Base-by-base conservation (phyloP, 2,888 invertebrate species). In the Nomada ferruginata region DNA sequence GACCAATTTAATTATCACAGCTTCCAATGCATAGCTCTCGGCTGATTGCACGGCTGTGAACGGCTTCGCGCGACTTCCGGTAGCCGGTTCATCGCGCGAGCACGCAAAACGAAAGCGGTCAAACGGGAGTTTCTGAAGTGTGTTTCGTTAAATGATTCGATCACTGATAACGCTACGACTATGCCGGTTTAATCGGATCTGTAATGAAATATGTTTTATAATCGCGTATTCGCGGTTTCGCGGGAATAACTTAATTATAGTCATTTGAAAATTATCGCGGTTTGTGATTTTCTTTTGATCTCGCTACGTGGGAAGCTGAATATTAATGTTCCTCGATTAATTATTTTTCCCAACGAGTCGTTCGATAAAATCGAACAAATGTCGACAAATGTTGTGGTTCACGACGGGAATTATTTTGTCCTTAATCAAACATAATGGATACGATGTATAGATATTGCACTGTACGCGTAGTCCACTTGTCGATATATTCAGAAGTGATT, bases 1-100 rank as follows among this genome's bases (percentile, higher is more conserved):
- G 63, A 60, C 18, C 66, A 66, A 74, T 66, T 74, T 74, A 73
- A 76, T 76, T 76, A 71, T 50, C 71, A 18, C 23, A 13, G 47
- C 2, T 29, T 23, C 36, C 36, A 52, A 47, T 52, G 61, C 44
- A 36, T 36, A 36, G 26, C 53, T 76, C 61, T 29, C 15, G 26
- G 20, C 15, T 36, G 60, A 65, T 69, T 69, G 52, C 69, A 42
- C 36, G 1, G 36, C 52, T 13, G 55, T 23, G 23, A 70, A 42
- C 26, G 23, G 47, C 52, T 44, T 20, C 20, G 29, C 44, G 26
- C 53, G 61, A 55, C 47, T 76, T 76, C 76, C 70, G 76, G 70
- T 63, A 4, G 18, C 18, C 47, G 60, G 23, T 15, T 15, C 15
- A 47, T 15, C 47, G 47, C 23, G 26, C 1, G 11, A 15, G 10